Evolutionary conservation across 2,797 vertebrate genomes (phyloP), one percentile per base, ranked within the genome.

Genomic region (Myotis myotis): DNA sequence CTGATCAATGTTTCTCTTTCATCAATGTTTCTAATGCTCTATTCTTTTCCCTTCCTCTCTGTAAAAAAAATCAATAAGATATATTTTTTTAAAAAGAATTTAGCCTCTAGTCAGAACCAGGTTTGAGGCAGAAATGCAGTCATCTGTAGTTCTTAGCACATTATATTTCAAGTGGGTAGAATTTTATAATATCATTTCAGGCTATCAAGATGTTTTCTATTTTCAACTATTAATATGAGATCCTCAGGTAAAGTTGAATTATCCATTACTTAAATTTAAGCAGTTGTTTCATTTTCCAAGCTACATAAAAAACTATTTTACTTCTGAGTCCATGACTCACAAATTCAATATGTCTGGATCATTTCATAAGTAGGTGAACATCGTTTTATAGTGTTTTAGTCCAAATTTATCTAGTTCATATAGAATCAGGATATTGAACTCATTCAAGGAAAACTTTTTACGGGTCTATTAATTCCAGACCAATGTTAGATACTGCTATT

Each of bases 81-180:
- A 44, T 44, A 44, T 10, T 10, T 44, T 44, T 44, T 44, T 2
- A 44, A 44, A 44, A 88, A 94, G 84, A 97, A 96, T 96, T 94
- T 95, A 95, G 92, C 97, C 95, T 87, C 93, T 79, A 71, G 96
- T 96, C 92, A 95, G 70, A 96, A 92, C 91, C 92, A 94, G 68
- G 81, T 95, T 92, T 96, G 80, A 95, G 68, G 62, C 68, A 93
- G 72, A 94, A 97, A 89, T 82, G 30, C 25, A 95, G 78, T 94
- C 94, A 91, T 94, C 81, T 87, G 87, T 41, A 79, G 55, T 91
- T 88, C 72, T 91, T 64, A 84, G 41, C 62, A 95, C 72, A 72
- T 93, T 96, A 81, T 89, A 87, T 96, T 92, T 96, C 76, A 83
- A 96, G 74, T 94, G 68, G 72, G 82, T 79, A 87, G 51, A 93